Evolutionary conservation across 2,113 vertebrate genomes (phyloP).

Genomic region (Copsychus sechellarum): DNA sequence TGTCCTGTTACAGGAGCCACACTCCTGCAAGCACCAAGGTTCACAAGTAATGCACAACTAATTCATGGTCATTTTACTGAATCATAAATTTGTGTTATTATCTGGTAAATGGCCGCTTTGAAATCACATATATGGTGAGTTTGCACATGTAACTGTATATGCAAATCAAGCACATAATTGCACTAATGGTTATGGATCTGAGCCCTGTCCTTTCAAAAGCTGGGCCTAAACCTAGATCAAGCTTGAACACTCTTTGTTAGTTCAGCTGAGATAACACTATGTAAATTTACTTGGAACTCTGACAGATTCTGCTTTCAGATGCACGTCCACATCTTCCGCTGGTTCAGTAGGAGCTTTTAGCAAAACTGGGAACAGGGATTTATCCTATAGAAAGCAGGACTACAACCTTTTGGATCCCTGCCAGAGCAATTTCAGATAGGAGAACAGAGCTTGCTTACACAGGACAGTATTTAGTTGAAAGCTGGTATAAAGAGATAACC

Average conservation of each 20-base stretch:
- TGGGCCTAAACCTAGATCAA: neutral
- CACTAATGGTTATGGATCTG: neutral
- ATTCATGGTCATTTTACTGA: neutral
- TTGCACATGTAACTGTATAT: neutral
- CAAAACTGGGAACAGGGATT: neutral
- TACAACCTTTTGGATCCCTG: neutral
- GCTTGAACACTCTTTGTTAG: constrained; percentile 54
- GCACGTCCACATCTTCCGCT: neutral
- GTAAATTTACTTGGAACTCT: constrained; percentile 45
- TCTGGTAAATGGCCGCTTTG: accelerated
- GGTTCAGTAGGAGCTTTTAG: neutral
- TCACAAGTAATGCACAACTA: neutral
- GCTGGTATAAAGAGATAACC: neutral
- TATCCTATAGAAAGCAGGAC: neutral
- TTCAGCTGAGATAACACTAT: constrained; percentile 66
- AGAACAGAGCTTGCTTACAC: neutral
- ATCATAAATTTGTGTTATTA: neutral
- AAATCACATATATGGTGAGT: neutral
- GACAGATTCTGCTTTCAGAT: constrained; percentile 32
- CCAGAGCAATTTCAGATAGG: neutral
- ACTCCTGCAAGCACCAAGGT: neutral
- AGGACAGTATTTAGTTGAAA: neutral
- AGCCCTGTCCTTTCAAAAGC: neutral
- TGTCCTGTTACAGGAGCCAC: neutral
- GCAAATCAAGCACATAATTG: neutral